Conservation (phyloP, 2,797 vertebrate species). For the Chiloscyllium punctatum region DNA sequence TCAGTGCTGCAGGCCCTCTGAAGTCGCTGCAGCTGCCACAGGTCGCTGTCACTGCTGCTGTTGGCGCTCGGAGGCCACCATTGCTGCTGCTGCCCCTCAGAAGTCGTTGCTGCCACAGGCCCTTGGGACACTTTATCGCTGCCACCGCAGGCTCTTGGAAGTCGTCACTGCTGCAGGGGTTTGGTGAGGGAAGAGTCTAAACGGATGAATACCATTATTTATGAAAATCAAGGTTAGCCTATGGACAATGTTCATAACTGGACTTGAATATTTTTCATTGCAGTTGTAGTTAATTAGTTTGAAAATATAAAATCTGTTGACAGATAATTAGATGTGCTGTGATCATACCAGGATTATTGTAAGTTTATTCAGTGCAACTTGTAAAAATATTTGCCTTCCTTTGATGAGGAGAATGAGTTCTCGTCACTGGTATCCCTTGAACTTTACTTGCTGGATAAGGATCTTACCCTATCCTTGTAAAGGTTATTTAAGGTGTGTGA, state of each 20-base stretch:
- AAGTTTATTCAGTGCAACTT: background rate
- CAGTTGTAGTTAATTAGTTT: background rate
- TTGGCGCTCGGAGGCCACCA: too few species aligned
- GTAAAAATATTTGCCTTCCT: background rate
- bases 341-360: background rate
- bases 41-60: too few species aligned
- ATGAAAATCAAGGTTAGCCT: background rate
- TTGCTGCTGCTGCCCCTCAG: too few species aligned
- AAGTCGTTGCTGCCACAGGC: too few species aligned
- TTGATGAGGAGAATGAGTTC: background rate
- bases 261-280: background rate
- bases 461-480: slow-evolving; percentile 41
- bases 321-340: background rate
- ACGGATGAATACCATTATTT: background rate
- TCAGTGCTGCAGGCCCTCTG: too few species aligned
- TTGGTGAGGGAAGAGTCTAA: background rate
- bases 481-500: slow-evolving; percentile 44
- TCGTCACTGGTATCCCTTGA: background rate
- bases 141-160: too few species aligned
- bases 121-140: too few species aligned
- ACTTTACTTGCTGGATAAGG: slow-evolving; percentile 43
- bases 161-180: too few species aligned
- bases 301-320: background rate
- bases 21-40: too few species aligned
- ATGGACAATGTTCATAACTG: background rate